Base-by-base conservation (phyloP, 1,140 invertebrate genomes). In the Scaptomyza montana region DNA sequence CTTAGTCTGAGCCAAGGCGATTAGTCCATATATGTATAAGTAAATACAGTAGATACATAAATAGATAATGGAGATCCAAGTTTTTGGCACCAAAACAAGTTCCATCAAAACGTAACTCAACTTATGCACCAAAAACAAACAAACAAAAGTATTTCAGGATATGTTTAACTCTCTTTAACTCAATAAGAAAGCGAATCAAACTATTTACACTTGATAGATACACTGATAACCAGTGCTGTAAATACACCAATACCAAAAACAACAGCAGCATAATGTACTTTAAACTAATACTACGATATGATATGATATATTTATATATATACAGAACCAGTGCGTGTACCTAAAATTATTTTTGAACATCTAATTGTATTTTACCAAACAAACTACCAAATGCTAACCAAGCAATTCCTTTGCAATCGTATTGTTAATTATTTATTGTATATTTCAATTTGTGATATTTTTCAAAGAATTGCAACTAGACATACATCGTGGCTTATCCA, bases 371-470 rank as follows among this genome's bases (percentile, higher is more conserved):
- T 65, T 80, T 77, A 56, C 59, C 67, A 76, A 21, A 62, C 57
- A 62, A 49, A 46, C 54, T 62, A 51, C 67, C 55, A 72, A 62
- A 60, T 21, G 63, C 64, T 72, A 76, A 74, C 72, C 63, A 55
- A 66, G 75, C 78, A 87, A 87, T 82, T 87, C 82, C 71, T 76
- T 70, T 79, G 78, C 82, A 69, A 74, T 74, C 74, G 73, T 62
- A 77, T 79, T 61, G 65, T 77, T 80, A 86, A 70, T 86, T 89
- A 76, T 87, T 89, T 87, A 89, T 82, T 89, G 68, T 84, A 76
- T 77, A 89, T 87, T 87, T 87, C 78, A 72, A 87, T 90, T 90
- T 90, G 87, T 90, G 87, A 90, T 90, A 90, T 90, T 90, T 68
- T 90, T 90, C 86, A 69, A 87, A 90, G 77, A 86, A 82, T 87